A percentile compares a stretch with the other conserved stretches of the same genome.
These are phyloP conservation scores for Microcebus ravelobensis DNA, from an alignment of 2,113 vertebrate species.

Conservation along the genomic window DNA sequence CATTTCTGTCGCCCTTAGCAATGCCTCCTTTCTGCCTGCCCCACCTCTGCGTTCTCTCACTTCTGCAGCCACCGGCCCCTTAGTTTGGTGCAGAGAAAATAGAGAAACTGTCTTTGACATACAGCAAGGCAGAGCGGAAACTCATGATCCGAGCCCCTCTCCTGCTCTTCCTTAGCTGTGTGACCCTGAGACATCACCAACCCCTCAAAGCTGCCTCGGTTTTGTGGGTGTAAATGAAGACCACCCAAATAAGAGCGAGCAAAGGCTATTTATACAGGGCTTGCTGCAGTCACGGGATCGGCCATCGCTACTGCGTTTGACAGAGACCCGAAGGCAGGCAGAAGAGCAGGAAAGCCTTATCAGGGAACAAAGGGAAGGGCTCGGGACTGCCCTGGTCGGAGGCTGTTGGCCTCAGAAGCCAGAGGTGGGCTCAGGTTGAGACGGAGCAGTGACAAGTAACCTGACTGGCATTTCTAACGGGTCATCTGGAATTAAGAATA, in stretches of 20 bases:
- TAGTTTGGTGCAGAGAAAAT: not conserved
- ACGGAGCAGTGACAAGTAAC: not conserved
- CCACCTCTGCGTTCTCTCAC: not conserved
- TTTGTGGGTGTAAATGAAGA: not conserved
- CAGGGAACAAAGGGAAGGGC: not conserved
- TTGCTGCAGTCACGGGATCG: not conserved
- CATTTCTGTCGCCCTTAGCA: not conserved
- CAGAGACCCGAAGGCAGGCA: not conserved
- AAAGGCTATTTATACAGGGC: not conserved
- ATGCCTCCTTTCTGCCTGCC: not conserved
- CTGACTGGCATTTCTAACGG: not conserved
- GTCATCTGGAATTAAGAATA: not conserved
- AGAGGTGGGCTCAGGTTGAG: not conserved
- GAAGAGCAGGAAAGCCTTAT: too few relatives aligned
- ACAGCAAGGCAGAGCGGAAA: not conserved
- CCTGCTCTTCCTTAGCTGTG: not conserved
- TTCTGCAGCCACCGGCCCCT: not conserved
- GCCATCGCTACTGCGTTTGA: rapidly evolving
- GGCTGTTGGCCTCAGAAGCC: not conserved
- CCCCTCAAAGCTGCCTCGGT: not conserved
- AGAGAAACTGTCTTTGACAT: not conserved
- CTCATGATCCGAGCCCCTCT: not conserved
- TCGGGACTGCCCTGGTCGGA: not conserved
- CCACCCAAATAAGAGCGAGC: not conserved
- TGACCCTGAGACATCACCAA: not conserved